A percentile compares a stretch with the other conserved stretches of the same genome.
These are phyloP conservation scores for Thoracochromis brauschi DNA, from an alignment of 2,113 vertebrate genomes.

Conservation along the genomic window DNA sequence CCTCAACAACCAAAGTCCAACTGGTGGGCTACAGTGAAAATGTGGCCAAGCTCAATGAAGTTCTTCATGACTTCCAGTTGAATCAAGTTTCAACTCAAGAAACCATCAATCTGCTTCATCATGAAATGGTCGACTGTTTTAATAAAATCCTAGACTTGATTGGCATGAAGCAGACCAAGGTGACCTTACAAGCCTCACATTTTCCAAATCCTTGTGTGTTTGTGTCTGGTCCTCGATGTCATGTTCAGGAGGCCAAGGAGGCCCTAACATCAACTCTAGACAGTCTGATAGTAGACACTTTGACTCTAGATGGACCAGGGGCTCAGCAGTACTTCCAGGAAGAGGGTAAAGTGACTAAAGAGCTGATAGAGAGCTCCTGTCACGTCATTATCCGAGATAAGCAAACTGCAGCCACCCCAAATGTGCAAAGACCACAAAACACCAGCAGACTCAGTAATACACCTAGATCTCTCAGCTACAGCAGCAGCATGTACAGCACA, in stretches of 20 bases:
- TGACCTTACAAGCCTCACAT: background rate
- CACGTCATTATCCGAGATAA: slow-evolving; percentile 11
- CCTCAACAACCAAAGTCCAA: accelerated
- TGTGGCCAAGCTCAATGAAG: slow-evolving; percentile 3
- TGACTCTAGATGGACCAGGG: slow-evolving; percentile 38
- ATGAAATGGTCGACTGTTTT: slow-evolving; percentile 36
- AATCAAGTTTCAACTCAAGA: slow-evolving; percentile 17
- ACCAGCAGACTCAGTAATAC: too few species aligned
- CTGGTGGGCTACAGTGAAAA: background rate
- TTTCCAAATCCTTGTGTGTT: slow-evolving; percentile 7
- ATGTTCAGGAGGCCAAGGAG: background rate
- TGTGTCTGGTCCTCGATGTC: slow-evolving; percentile 34
- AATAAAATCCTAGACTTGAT: slow-evolving; percentile 4
- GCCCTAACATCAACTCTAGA: background rate
- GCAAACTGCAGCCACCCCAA: accelerated
- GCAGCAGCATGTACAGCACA: background rate
- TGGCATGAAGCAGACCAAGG: slow-evolving; percentile 9
- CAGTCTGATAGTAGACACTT: background rate
- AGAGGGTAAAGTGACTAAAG: slow-evolving; percentile 10
- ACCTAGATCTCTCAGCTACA: too few species aligned
- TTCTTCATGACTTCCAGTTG: slow-evolving; percentile 14
- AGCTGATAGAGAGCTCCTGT: slow-evolving; percentile 13
- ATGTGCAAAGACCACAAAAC: accelerated
- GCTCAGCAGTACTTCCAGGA: slow-evolving; percentile 37
- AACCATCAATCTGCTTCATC: background rate